Percentiles rank a stretch among this genome's conserved stretches.
phyloP scores from a whole-genome alignment of 2,797 vertebrate species.

The Phrynocephalus guinanensis region DNA sequence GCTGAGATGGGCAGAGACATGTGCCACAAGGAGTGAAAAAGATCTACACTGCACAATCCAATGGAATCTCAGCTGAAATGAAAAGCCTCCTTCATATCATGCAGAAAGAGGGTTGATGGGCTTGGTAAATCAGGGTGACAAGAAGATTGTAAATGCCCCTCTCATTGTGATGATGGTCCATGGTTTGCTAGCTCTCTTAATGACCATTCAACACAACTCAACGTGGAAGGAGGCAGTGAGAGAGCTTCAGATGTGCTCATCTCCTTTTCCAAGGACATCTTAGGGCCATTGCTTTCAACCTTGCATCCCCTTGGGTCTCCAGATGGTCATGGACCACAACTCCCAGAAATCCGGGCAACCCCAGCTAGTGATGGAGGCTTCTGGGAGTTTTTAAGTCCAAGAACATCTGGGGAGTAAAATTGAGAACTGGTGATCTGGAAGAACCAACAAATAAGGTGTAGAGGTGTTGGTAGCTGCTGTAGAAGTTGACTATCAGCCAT shows the following conservation, averaged over 20 bases:
- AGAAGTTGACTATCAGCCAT: not conserved
- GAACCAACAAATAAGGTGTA: no score
- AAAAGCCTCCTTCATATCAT: accelerated
- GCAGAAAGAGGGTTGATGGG: accelerated
- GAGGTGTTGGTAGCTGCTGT: not conserved
- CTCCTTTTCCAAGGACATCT: not conserved
- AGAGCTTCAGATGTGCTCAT: accelerated
- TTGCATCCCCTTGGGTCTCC: no score
- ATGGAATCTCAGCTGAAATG: accelerated
- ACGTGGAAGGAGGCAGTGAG: not conserved
- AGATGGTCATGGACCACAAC: no score
- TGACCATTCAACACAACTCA: accelerated
- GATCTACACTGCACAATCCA: accelerated
- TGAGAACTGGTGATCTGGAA: no score
- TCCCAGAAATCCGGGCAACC: no score
- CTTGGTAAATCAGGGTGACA: not conserved
- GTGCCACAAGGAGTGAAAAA: slow-evolving; percentile 68
- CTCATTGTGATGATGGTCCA: accelerated
- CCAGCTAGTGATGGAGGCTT: no score
- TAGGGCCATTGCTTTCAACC: not conserved
- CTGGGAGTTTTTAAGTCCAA: no score
- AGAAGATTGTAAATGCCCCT: not conserved
- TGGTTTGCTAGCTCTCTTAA: not conserved
- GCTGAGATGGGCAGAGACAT: slow-evolving; percentile 25
- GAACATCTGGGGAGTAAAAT: no score